phyloP scores from a whole-genome alignment of 2,797 vertebrate genomes.

The Heteromormyrus szaboi region DNA sequence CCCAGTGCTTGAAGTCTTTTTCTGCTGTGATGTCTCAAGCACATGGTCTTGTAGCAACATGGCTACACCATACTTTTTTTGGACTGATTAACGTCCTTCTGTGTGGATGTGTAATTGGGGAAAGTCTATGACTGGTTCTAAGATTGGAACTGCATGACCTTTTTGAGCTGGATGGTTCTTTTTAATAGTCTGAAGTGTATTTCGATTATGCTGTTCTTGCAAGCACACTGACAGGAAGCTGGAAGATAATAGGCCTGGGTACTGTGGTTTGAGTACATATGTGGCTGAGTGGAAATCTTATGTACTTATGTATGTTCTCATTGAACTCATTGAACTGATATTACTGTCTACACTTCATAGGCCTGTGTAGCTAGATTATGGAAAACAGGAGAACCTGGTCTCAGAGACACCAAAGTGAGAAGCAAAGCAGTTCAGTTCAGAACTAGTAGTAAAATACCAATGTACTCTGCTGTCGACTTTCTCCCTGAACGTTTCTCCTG shows the following conservation, averaged over 20 bases:
- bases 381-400: neutral
- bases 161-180: neutral
- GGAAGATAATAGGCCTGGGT: neutral
- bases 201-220: neutral
- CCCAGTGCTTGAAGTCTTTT: neutral
- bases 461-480: neutral
- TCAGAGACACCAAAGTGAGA: neutral
- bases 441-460: neutral
- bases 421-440: neutral
- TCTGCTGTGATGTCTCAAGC: neutral
- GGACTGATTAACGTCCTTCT: neutral
- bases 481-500: neutral
- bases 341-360: neutral
- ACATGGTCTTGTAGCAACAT: neutral
- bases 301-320: neutral
- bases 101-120: slow-evolving; percentile 10
- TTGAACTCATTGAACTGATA: neutral
- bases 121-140: neutral
- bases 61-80: neutral
- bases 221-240: neutral
- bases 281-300: neutral
- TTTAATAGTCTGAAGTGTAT: neutral
- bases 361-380: neutral
- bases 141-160: neutral
- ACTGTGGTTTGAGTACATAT: neutral